Evolutionary conservation across 2,113 vertebrate species (phyloP).

Genomic region (Suncus etruscus): DNA sequence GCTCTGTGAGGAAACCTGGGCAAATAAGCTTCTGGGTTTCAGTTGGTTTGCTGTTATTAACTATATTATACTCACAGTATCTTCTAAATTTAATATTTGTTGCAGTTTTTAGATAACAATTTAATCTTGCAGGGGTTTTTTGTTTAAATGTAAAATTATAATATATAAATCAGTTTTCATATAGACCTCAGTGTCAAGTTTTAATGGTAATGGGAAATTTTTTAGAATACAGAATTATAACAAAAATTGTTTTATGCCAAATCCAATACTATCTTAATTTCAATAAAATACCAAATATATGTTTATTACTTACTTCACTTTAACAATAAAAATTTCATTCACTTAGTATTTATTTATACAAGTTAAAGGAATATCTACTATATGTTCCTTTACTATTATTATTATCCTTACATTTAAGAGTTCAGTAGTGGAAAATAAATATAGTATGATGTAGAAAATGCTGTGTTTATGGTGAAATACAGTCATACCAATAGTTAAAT

Average conservation of each 20-base stretch:
- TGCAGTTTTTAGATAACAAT: not conserved
- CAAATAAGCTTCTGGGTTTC: not conserved
- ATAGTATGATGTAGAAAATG: not conserved
- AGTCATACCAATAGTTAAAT: no score
- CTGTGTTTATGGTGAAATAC: no score
- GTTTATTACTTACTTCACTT: conserved; percentile 23
- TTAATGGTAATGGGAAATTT: not conserved
- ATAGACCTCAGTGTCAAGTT: not conserved
- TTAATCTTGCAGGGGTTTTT: not conserved
- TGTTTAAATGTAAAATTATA: not conserved
- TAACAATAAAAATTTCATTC: not conserved
- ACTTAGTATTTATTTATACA: conserved; percentile 5
- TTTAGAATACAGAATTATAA: conserved; percentile 1
- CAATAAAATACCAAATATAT: not conserved
- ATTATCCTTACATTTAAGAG: not conserved
- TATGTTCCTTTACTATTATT: not conserved
- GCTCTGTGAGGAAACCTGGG: not conserved
- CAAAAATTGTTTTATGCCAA: not conserved
- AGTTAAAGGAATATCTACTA: not conserved
- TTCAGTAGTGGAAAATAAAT: not conserved
- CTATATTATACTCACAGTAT: not conserved
- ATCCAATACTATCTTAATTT: not conserved
- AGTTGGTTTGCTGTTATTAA: not conserved
- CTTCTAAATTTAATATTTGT: conserved; percentile 19
- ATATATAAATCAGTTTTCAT: not conserved